Conservation (phyloP, 2,888 invertebrate species). For the Idaea biselata region DNA sequence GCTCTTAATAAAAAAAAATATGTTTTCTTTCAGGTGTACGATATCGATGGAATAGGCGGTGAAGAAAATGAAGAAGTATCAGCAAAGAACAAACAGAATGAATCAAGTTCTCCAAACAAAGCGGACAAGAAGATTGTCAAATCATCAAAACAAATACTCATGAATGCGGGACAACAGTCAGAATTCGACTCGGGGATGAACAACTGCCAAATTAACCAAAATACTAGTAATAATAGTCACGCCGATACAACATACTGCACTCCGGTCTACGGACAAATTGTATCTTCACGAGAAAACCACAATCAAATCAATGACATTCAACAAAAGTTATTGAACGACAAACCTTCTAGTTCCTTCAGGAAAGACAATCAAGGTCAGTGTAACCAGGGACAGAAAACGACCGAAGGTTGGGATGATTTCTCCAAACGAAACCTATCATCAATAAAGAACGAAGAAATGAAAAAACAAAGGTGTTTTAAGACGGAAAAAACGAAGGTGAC, state of each 20-base stretch:
- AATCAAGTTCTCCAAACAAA: conserved; percentile 49
- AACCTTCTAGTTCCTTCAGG: conserved; percentile 69
- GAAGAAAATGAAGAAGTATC: conserved; percentile 65
- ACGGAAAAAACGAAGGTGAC: conserved; percentile 55
- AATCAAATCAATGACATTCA: conserved; percentile 76
- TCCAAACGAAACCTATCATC: conserved; percentile 65
- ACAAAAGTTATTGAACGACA: conserved; percentile 65
- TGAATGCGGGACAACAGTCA: conserved; percentile 74
- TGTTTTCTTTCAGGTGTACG: conserved; percentile 67
- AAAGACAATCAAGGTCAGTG: conserved; percentile 47
- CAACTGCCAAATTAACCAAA: conserved; percentile 68
- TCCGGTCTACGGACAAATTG: conserved; percentile 73
- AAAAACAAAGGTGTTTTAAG: conserved; percentile 52
- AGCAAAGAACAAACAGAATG: conserved; percentile 40
- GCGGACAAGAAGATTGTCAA: conserved; percentile 56
- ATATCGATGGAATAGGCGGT: conserved; percentile 70
- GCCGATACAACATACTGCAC: conserved; percentile 73
- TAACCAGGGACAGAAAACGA: conserved; percentile 57
- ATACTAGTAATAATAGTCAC: conserved; percentile 44
- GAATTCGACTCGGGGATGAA: conserved; percentile 77
- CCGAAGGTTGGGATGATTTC: conserved; percentile 69
- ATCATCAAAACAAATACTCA: conserved; percentile 73
- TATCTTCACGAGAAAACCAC: conserved; percentile 72
- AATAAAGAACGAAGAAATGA: conserved; percentile 59
- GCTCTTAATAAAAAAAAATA: too few species aligned